Evolutionary conservation across 2,797 vertebrate species (phyloP).

Genomic region (Enteromius paludinosus): DNA sequence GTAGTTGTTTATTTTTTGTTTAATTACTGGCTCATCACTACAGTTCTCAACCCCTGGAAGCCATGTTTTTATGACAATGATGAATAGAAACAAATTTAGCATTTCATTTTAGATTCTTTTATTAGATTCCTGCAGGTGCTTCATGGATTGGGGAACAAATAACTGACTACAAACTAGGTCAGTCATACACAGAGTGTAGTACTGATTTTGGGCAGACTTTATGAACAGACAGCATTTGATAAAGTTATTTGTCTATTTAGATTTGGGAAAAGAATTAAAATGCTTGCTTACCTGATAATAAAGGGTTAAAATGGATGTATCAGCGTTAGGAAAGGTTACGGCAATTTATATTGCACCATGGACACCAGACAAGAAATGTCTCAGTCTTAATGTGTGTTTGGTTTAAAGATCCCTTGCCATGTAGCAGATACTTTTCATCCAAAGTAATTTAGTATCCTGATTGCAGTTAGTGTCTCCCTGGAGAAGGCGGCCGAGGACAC

Average conservation of each 20-base stretch:
- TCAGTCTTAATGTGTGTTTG: not conserved
- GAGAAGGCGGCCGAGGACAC: not conserved
- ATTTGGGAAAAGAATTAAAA: not conserved
- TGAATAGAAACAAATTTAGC: conserved; percentile 16
- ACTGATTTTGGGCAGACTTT: conserved; percentile 2
- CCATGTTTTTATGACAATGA: conserved; percentile 1
- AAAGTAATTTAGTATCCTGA: conserved; percentile 11
- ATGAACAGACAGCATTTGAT: not conserved
- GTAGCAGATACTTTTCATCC: conserved; percentile 19
- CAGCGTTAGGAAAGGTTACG: not conserved
- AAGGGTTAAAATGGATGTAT: not conserved
- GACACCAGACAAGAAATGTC: not conserved
- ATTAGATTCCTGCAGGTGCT: conserved; percentile 28
- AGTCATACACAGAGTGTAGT: not conserved
- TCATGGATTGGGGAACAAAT: not conserved
- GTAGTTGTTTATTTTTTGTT: not conserved
- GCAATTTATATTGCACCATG: not conserved
- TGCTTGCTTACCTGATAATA: not conserved
- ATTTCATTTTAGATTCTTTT: not conserved
- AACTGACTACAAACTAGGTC: conserved; percentile 27
- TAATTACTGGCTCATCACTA: not conserved
- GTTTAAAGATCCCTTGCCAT: conserved; percentile 2
- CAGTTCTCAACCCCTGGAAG: not conserved
- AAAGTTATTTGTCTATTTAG: not conserved
- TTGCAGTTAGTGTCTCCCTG: not conserved